Conservation (phyloP, 2,888 invertebrate genomes). For the Brachyptera putata region DNA sequence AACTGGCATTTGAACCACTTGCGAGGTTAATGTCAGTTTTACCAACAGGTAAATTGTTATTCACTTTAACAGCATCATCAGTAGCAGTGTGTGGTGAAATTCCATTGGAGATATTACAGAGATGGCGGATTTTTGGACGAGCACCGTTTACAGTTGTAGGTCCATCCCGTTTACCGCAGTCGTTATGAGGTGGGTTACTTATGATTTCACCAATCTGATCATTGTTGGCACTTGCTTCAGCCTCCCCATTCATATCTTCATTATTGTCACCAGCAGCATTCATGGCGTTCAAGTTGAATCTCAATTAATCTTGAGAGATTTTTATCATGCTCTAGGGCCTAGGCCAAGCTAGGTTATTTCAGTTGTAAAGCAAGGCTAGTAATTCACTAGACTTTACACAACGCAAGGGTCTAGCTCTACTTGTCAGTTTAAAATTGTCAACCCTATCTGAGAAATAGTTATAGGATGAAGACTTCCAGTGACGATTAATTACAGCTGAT, state of each 20-base stretch:
- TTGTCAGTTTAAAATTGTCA: too few relatives aligned
- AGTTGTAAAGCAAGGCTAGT: too few relatives aligned
- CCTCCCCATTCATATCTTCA: slow-evolving; percentile 29
- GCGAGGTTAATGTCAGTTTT: too few relatives aligned
- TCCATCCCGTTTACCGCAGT: slow-evolving; percentile 28
- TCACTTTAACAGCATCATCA: slow-evolving; percentile 31
- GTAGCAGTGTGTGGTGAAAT: neutral
- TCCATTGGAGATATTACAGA: slow-evolving; percentile 33
- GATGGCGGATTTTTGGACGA: slow-evolving; percentile 31
- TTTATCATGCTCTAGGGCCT: too few relatives aligned
- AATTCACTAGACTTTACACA: too few relatives aligned
- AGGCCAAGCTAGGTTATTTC: too few relatives aligned
- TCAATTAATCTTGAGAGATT: too few relatives aligned
- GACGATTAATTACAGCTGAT: too few relatives aligned
- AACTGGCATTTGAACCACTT: neutral
- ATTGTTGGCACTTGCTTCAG: neutral
- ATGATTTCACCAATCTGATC: slow-evolving; percentile 10
- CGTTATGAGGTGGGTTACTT: slow-evolving; percentile 27
- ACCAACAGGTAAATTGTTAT: slow-evolving; percentile 28
- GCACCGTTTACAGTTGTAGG: slow-evolving; percentile 31
- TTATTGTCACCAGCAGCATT: slow-evolving; percentile 20
- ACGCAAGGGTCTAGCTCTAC: too few relatives aligned
- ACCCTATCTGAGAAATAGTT: too few relatives aligned
- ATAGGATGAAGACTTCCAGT: too few relatives aligned
- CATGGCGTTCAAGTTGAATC: too few relatives aligned